These are phyloP conservation scores for Hepsetus odoe DNA, from an alignment of 2,113 vertebrate species.

Conservation along the genomic window DNA sequence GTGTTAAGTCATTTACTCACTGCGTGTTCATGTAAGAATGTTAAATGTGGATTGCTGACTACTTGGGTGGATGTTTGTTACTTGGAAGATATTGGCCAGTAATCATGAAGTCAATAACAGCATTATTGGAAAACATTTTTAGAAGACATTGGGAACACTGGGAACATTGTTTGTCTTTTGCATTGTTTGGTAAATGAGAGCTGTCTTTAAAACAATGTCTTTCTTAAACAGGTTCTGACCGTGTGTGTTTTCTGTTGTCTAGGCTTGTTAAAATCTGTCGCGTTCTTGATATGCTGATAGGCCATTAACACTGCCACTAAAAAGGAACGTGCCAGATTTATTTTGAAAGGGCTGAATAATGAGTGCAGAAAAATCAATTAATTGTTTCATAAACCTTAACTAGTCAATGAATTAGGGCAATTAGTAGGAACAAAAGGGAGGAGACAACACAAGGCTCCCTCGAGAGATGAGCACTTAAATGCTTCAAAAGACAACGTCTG, in stretches of 20 bases:
- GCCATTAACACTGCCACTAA: slow-evolving; percentile 7
- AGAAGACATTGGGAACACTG: neutral
- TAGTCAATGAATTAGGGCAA: slow-evolving; percentile 78
- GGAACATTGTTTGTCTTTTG: neutral
- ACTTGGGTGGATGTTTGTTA: neutral
- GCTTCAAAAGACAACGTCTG: slow-evolving; percentile 63
- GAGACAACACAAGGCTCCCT: slow-evolving; percentile 70
- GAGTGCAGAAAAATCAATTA: slow-evolving; percentile 66
- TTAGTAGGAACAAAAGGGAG: slow-evolving; percentile 76
- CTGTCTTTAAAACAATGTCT: neutral
- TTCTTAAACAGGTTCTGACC: neutral
- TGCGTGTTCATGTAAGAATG: neutral
- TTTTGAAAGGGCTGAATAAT: slow-evolving; percentile 29
- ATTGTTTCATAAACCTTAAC: slow-evolving; percentile 75
- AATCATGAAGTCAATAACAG: neutral
- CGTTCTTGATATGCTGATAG: neutral
- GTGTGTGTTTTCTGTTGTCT: neutral
- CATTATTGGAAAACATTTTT: neutral
- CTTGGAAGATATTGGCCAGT: neutral
- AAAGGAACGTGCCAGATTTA: slow-evolving; percentile 26
- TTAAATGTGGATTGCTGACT: neutral
- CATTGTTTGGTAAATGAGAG: neutral
- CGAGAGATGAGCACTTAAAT: slow-evolving; percentile 66
- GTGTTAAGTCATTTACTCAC: neutral
- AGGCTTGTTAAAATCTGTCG: neutral